Conservation (phyloP, 2,113 vertebrate species). For the Xiphophorus maculatus region DNA sequence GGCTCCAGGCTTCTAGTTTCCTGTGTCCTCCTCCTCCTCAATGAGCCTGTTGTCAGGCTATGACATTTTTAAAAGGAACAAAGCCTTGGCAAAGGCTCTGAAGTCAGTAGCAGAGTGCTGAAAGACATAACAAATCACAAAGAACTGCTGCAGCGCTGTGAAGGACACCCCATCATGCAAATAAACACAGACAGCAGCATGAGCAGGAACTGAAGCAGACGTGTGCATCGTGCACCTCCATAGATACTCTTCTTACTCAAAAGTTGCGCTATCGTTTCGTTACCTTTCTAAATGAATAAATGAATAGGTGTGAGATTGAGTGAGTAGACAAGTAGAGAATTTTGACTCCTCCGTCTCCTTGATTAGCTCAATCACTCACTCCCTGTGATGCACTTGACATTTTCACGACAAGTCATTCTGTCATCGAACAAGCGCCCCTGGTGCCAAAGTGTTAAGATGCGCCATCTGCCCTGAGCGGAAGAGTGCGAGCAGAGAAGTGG, state of each 20-base stretch:
- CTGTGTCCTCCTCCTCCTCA: constrained; percentile 37
- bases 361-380: constrained; percentile 73
- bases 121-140: constrained; percentile 46
- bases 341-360: constrained; percentile 65
- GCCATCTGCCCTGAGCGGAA: constrained; percentile 68
- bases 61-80: constrained; percentile 67
- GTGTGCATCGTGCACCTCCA: constrained; percentile 5
- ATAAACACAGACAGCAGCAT: constrained; percentile 38
- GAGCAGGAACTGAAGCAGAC: constrained; percentile 21
- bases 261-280: constrained; percentile 36
- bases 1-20: constrained; percentile 42
- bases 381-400: constrained; percentile 77
- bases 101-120: constrained; percentile 56
- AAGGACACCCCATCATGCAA: constrained; percentile 59
- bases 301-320: constrained; percentile 48
- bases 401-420: constrained; percentile 74
- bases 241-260: constrained; percentile 1
- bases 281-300: constrained; percentile 60
- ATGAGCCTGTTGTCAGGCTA: constrained; percentile 46
- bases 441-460: constrained; percentile 71
- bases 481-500: constrained; percentile 20
- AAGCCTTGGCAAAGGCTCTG: constrained; percentile 57
- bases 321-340: constrained; percentile 50
- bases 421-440: constrained; percentile 70
- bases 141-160: constrained; percentile 32